Conservation (phyloP, 30 jellyfish, hydroid and myxozoan genomes). For the Rhopilema esculentum region DNA sequence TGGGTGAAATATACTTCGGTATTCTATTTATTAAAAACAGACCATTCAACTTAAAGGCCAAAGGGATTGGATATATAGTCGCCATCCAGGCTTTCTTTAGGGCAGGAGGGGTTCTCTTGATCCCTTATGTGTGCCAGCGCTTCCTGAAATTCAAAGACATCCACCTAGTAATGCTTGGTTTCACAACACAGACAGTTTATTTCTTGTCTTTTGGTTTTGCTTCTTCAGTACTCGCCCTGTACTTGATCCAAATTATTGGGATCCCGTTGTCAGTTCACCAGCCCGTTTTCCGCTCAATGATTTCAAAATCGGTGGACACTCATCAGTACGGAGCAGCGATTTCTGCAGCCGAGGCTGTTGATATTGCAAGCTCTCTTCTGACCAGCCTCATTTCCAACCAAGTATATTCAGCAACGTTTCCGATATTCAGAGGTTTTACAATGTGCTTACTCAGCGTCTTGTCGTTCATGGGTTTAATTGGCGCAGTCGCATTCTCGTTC, state of each 20-base stretch:
- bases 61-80: conserved; percentile 31
- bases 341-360: conserved; percentile 44
- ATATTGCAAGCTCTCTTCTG: conserved; percentile 34
- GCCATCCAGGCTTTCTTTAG: conserved; percentile 23
- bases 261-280: conserved; percentile 37
- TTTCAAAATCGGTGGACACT: conserved; percentile 60
- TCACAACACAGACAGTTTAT: conserved; percentile 16
- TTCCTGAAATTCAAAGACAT: conserved; percentile 43
- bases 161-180: conserved; percentile 36
- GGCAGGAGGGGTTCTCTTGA: conserved; percentile 20
- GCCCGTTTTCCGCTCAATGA: conserved; percentile 60
- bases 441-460: conserved; percentile 29
- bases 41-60: conserved; percentile 57
- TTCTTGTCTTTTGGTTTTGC: conserved; percentile 28
- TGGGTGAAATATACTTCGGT: conserved; percentile 62
- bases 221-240: conserved; percentile 20
- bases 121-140: conserved; percentile 36
- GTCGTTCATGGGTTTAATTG: conserved; percentile 41
- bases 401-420: conserved; percentile 50
- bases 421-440: conserved; percentile 50
- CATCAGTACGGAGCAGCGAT: conserved; percentile 69
- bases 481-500: conserved; percentile 8
- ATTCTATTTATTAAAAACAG: conserved; percentile 44
- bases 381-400: conserved; percentile 50
- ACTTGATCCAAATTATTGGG: conserved; percentile 16